Evolutionary conservation across 2,113 vertebrate species (phyloP).

Genomic region (Bungarus multicinctus): DNA sequence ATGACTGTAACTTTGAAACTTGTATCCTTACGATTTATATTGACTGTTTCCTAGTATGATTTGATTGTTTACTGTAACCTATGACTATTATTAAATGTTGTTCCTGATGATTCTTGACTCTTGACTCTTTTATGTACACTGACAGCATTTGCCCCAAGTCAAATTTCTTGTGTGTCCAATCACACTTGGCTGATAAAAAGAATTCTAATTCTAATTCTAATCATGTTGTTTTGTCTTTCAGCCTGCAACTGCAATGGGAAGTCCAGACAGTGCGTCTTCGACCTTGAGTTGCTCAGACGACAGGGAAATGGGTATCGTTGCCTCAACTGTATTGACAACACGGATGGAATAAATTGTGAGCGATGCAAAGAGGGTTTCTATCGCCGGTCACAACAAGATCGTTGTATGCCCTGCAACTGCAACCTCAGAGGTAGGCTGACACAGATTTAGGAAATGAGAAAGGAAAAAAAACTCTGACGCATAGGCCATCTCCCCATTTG

Average conservation of each 20-base stretch:
- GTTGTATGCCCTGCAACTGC: slow-evolving; percentile 82
- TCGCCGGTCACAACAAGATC: slow-evolving; percentile 52
- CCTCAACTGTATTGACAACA: slow-evolving; percentile 81
- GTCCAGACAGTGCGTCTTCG: slow-evolving; percentile 75
- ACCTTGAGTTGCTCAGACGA: slow-evolving; percentile 61
- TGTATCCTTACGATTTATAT: no score
- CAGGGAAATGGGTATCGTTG: slow-evolving; percentile 77
- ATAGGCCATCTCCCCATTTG: neutral
- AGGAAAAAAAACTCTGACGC: neutral
- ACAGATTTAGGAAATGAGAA: neutral
- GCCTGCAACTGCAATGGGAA: slow-evolving; percentile 80
- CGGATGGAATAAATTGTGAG: slow-evolving; percentile 79
- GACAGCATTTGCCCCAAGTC: no score
- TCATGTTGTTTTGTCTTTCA: slow-evolving; percentile 14
- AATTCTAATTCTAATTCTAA: no score
- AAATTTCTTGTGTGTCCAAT: no score
- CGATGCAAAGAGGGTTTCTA: slow-evolving; percentile 81
- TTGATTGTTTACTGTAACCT: no score
- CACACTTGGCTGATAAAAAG: no score
- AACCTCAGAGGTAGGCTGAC: slow-evolving; percentile 71
- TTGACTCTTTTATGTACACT: no score
- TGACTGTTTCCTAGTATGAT: no score
- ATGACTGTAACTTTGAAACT: no score
- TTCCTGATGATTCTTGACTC: no score
- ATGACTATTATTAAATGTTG: no score